A percentile compares a stretch with the other conserved stretches of the same genome.
Evolutionary conservation across 1,140 invertebrate genomes (phyloP).

Genomic region (Micrasema minimum): DNA sequence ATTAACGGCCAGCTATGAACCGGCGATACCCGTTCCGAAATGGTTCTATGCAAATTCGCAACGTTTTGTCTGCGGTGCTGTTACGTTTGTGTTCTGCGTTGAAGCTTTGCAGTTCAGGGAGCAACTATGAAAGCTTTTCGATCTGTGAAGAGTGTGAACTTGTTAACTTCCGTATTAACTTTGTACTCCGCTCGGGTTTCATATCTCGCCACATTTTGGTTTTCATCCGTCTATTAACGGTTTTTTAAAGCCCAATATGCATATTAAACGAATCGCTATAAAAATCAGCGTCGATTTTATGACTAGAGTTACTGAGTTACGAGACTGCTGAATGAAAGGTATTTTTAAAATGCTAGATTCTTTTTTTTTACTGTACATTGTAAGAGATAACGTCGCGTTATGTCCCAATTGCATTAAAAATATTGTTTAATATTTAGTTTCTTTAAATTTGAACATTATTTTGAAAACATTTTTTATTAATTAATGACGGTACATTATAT

Average conservation of each 20-base stretch:
- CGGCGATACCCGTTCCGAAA: conserved; percentile 22
- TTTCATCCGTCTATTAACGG: background rate
- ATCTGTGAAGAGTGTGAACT: conserved; percentile 4
- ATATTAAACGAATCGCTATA: background rate
- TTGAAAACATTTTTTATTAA: too few species aligned
- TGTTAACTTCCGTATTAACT: conserved; percentile 3
- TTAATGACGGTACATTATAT: too few species aligned
- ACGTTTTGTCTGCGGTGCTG: conserved; percentile 32
- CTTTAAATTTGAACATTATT: too few species aligned
- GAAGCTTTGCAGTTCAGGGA: conserved; percentile 2
- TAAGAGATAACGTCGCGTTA: too few species aligned
- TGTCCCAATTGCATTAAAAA: too few species aligned
- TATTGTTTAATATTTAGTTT: too few species aligned
- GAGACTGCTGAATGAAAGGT: too few species aligned
- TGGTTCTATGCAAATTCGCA: conserved; percentile 36
- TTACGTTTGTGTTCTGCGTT: conserved; percentile 25
- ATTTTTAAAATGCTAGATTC: too few species aligned
- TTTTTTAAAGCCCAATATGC: background rate
- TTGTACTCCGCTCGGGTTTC: background rate
- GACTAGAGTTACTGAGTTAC: too few species aligned
- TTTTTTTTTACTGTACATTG: too few species aligned
- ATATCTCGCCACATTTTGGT: background rate
- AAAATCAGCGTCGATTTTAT: too few species aligned
- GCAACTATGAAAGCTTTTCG: conserved; percentile 4
- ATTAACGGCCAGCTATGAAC: conserved; percentile 41